Evolutionary conservation across 2,797 vertebrate species (phyloP).

Genomic region (Sandelia bainsii): DNA sequence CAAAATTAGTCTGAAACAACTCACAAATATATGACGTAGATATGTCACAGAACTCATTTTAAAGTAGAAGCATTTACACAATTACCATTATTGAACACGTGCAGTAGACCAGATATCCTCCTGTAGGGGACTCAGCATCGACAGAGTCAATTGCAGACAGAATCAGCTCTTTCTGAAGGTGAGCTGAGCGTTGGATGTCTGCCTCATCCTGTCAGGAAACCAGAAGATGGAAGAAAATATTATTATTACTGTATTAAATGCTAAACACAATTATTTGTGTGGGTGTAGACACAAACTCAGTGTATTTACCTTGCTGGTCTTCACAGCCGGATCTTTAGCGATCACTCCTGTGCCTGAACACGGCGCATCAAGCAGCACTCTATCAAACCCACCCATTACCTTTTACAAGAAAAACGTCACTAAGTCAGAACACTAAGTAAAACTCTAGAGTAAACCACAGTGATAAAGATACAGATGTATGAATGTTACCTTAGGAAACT

Average conservation of each 20-base stretch:
- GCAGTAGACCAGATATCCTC: constrained; percentile 96
- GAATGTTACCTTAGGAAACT: constrained; percentile 91
- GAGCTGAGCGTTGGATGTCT: constrained; percentile 92
- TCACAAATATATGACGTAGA: background rate
- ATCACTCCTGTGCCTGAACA: constrained; percentile 97
- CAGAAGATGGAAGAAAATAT: background rate
- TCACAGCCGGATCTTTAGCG: constrained; percentile 96
- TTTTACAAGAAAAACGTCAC: constrained; percentile 60
- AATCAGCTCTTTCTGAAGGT: constrained; percentile 96
- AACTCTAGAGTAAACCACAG: background rate
- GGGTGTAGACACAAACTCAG: background rate
- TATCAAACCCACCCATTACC: constrained; percentile 96
- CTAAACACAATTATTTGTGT: background rate
- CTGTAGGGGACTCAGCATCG: constrained; percentile 89
- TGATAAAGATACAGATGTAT: background rate
- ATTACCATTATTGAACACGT: constrained; percentile 95
- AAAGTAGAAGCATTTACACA: background rate
- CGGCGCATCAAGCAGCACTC: constrained; percentile 96
- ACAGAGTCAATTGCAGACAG: constrained; percentile 95
- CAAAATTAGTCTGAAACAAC: background rate
- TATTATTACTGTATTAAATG: background rate
- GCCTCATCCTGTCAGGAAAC: constrained; percentile 86
- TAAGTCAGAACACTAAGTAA: constrained; percentile 3
- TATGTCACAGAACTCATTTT: background rate
- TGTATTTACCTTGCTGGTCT: constrained; percentile 91